These are phyloP conservation scores for Lucilia cuprina DNA, from an alignment of 1,140 invertebrate species.

Conservation along the genomic window DNA sequence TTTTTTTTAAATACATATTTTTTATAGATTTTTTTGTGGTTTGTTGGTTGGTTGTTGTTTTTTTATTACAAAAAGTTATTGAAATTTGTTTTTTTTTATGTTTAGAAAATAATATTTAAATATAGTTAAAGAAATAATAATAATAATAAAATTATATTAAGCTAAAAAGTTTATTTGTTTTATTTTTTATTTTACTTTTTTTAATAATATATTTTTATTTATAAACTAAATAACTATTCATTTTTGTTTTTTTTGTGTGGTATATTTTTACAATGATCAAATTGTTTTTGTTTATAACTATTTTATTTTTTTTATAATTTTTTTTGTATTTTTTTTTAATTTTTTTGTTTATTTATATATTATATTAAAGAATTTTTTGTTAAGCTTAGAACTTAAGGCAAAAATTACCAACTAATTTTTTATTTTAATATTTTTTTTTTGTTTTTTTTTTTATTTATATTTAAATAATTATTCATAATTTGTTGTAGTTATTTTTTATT, in stretches of 20 bases:
- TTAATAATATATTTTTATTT: slow-evolving; percentile 19
- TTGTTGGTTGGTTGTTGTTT: slow-evolving; percentile 3
- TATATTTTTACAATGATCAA: slow-evolving; percentile 14
- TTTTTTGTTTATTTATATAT: slow-evolving; percentile 38
- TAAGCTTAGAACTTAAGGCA: slow-evolving; percentile 62
- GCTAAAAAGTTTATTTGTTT: slow-evolving; percentile 15
- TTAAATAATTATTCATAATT: slow-evolving; percentile 11
- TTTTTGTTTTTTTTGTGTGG: background rate
- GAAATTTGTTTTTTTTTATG: slow-evolving; percentile 6
- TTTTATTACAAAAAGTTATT: slow-evolving; percentile 13
- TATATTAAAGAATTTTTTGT: slow-evolving; percentile 42
- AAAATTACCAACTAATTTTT: slow-evolving; percentile 60
- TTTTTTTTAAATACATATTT: background rate
- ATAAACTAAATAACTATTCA: slow-evolving; percentile 37
- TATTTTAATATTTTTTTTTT: slow-evolving; percentile 52
- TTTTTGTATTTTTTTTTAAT: slow-evolving; percentile 54
- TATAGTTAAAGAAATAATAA: slow-evolving; percentile 29
- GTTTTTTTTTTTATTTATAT: slow-evolving; percentile 6
- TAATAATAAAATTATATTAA: slow-evolving; percentile 23
- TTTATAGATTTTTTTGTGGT: background rate
- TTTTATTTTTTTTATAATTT: background rate
- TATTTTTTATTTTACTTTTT: slow-evolving; percentile 13
- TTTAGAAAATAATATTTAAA: slow-evolving; percentile 18
- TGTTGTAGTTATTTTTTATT: background rate
- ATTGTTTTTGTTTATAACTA: background rate